Evolutionary conservation across 2,888 invertebrate species (phyloP).

Genomic region (Agrochola litura): DNA sequence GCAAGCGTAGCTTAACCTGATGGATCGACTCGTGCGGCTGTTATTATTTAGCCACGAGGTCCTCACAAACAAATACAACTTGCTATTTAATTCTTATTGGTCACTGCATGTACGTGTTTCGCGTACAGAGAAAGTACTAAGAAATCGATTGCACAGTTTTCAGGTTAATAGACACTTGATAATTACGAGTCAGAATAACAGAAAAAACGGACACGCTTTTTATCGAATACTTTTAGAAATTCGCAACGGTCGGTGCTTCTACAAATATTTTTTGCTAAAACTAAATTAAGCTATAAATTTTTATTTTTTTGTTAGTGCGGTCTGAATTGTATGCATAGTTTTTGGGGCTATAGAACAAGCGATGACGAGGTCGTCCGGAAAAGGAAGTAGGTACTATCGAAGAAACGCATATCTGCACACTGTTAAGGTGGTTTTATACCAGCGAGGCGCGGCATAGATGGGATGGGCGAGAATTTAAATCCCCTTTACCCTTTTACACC

Average conservation of each 20-base stretch:
- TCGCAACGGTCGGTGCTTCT: constrained; percentile 56
- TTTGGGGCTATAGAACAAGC: constrained; percentile 28
- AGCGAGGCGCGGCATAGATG: too few species aligned
- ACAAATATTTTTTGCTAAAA: constrained; percentile 60
- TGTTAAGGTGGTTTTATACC: too few species aligned
- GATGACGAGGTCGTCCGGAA: constrained; percentile 29
- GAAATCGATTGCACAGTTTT: constrained; percentile 62
- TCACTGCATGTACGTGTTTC: constrained; percentile 35
- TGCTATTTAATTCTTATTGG: constrained; percentile 46
- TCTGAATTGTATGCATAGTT: constrained; percentile 33
- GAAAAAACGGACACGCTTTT: constrained; percentile 63
- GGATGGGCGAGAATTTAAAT: too few species aligned
- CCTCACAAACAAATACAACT: constrained; percentile 25
- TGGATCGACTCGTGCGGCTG: too few species aligned
- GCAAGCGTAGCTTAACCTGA: too few species aligned
- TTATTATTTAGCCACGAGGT: too few species aligned
- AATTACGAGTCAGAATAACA: constrained; percentile 63
- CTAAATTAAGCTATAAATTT: constrained; percentile 47
- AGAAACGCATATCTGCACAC: too few species aligned
- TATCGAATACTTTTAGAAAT: constrained; percentile 59
- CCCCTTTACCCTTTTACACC: too few species aligned
- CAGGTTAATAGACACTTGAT: constrained; percentile 64
- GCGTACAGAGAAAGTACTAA: constrained; percentile 65
- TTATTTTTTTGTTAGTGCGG: neutral
- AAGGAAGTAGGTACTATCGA: constrained; percentile 19